A percentile compares a stretch with the other conserved stretches of the same genome.
Conservation (phyloP, 2,797 vertebrate genomes). For the Morelia viridis region DNA sequence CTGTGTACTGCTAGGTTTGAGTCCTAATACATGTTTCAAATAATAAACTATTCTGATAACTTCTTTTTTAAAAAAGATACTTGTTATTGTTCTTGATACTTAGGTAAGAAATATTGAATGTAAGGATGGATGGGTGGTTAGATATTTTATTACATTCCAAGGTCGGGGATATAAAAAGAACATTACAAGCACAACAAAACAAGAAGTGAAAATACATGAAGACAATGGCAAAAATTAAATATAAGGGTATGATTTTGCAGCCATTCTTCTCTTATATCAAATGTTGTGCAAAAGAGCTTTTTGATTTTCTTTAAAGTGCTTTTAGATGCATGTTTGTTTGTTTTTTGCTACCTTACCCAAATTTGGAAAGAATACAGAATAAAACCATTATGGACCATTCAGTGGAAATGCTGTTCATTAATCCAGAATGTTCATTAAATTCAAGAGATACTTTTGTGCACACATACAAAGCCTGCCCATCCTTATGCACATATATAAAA, state of each 20-base stretch:
- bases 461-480: too few relatives aligned
- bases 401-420: too few relatives aligned
- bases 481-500: too few relatives aligned
- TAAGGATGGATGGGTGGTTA: neutral
- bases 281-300: neutral
- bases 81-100: neutral
- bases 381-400: neutral
- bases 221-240: neutral
- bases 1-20: slow-evolving; percentile 1
- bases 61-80: neutral
- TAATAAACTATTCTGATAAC: neutral
- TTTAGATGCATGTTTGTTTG: neutral
- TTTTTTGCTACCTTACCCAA: neutral
- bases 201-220: neutral
- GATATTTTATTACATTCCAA: neutral
- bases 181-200: neutral
- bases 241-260: neutral
- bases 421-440: too few relatives aligned
- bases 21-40: slow-evolving; percentile 18
- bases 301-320: neutral
- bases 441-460: too few relatives aligned
- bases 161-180: neutral
- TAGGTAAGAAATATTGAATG: neutral
- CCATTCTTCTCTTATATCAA: neutral
- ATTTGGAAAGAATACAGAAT: slow-evolving; percentile 13